Conservation (phyloP, 2,113 vertebrate genomes). For the Xiphophorus maculatus region DNA sequence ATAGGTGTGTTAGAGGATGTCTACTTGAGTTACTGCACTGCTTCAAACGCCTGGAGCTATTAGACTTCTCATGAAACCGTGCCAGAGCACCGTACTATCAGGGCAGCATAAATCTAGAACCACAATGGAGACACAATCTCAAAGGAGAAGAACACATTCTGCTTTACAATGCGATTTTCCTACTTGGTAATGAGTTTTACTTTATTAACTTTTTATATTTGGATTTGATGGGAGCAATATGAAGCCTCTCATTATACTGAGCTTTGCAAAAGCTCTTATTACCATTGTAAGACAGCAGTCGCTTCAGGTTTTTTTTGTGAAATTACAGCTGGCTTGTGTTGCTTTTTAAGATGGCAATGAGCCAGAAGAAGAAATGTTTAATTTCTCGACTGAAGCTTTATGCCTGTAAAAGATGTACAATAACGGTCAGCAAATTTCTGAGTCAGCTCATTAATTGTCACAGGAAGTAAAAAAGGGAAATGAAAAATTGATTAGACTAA, state of each 20-base stretch:
- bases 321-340: conserved; percentile 13
- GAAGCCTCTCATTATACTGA: conserved; percentile 9
- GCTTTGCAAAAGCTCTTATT: conserved; percentile 21
- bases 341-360: conserved; percentile 33
- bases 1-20: conserved; percentile 50
- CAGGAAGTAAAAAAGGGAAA: conserved; percentile 26
- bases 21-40: conserved; percentile 57
- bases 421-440: conserved; percentile 41
- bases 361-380: conserved; percentile 24
- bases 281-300: conserved; percentile 10
- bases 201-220: conserved; percentile 36
- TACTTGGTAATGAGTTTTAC: conserved; percentile 25
- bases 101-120: conserved; percentile 39
- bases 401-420: conserved; percentile 48
- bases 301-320: background rate
- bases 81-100: conserved; percentile 17
- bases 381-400: conserved; percentile 30
- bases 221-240: conserved; percentile 25
- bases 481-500: conserved; percentile 32
- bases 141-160: conserved; percentile 13
- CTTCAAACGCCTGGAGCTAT: conserved; percentile 56
- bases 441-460: conserved; percentile 39
- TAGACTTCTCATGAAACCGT: conserved; percentile 44
- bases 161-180: conserved; percentile 21
- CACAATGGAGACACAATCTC: conserved; percentile 14